phyloP scores from a whole-genome alignment of 2,113 vertebrate genomes.

The Cygnus atratus region DNA sequence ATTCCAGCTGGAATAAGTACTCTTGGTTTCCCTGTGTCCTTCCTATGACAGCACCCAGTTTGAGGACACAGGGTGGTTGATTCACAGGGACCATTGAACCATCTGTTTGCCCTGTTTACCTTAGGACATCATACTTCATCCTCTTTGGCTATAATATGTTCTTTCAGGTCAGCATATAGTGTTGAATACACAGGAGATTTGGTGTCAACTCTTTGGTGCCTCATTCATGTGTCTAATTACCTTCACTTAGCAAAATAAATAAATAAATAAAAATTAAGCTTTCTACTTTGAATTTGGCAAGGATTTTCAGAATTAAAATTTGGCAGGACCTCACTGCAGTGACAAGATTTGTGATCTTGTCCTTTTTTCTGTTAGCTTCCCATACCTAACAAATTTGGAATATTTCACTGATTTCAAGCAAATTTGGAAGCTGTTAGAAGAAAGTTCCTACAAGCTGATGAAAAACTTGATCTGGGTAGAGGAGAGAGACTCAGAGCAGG shows the following conservation, averaged over 20 bases:
- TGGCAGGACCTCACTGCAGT: background rate
- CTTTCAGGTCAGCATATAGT: background rate
- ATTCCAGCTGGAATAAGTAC: background rate
- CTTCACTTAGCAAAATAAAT: background rate
- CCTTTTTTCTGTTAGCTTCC: background rate
- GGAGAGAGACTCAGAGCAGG: background rate
- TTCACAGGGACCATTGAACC: background rate
- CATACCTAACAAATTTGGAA: background rate
- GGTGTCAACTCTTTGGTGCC: background rate
- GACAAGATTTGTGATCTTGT: background rate
- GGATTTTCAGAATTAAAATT: background rate
- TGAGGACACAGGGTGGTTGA: too few species aligned
- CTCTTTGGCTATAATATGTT: background rate
- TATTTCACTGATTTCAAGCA: background rate
- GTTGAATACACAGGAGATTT: background rate
- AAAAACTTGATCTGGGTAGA: background rate
- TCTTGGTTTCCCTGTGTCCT: background rate
- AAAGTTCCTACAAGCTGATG: background rate
- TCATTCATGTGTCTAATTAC: background rate
- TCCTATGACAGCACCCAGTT: background rate
- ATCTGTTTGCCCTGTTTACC: background rate
- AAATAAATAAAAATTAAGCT: background rate
- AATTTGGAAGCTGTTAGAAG: background rate
- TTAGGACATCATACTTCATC: background rate
- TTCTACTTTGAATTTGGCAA: background rate